Base-by-base conservation (phyloP, 2,888 invertebrate species). In the Busseola fusca region DNA sequence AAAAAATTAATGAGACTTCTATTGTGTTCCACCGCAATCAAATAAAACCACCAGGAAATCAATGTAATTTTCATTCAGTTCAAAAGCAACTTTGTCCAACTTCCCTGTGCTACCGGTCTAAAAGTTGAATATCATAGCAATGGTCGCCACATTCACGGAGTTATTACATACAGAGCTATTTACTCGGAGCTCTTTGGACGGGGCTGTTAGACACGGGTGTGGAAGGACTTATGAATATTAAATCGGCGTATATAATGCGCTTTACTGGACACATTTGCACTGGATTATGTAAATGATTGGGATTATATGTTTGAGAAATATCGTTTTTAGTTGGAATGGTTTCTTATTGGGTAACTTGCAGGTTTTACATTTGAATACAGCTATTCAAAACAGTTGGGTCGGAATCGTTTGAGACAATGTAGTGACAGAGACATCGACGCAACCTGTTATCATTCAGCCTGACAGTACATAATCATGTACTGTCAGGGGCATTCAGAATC, bases 241-340 rank as follows among this genome's bases (percentile, higher is more conserved):
- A 82, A 86, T 87, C 72, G 34, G 25, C 37, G 64, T 68, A 84
- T 78, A 83, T 84, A 82, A 86, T 84, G 78, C 78, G 83, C 78
- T 81, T 81, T 81, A 80, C 82, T 76, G 75, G 81, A 76, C 74
- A 81, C 85, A 85, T 88, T 88, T 87, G 81, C 80, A 76, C 70
- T 60, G 77, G 83, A 84, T 88, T 86, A 87, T 86, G 87, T 81
- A 85, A 84, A 87, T 86, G 48, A 83, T 70, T 64, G 64, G 76
- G 58, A 68, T 78, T 27, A 57, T 64, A 59, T 42, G 50, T 25
- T 77, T 79, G 72, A 72, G 79, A 78, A 82, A 85, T 81, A 78
- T 54, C 65, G 45, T 42, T 71, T 70, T 45, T 25, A 64, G 57
- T 59, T 45, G 25, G 25, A 40, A n/a, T 18, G 45, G 50, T 42